These are phyloP conservation scores for Bolinopsis microptera DNA, from an alignment of 37 sponge, comb jelly and placozoan genomes.

Conservation along the genomic window DNA sequence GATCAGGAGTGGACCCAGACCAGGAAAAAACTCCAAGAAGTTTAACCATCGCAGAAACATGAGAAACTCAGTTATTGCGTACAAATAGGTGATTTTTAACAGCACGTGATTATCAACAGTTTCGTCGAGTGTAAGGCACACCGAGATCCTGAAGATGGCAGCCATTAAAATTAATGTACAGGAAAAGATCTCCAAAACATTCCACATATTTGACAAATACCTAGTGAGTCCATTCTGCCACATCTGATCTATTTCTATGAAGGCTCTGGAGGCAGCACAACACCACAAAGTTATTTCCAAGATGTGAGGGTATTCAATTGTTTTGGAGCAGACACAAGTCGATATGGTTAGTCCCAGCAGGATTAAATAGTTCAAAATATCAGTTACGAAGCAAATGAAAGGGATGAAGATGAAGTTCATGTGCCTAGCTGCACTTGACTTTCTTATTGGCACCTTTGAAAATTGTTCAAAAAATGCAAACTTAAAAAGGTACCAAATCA, in stretches of 20 bases:
- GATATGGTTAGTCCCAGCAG: not conserved
- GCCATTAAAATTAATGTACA: not conserved
- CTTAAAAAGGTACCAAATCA: not conserved
- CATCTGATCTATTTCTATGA: conserved; percentile 26
- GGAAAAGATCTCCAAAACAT: not conserved
- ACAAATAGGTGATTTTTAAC: conserved; percentile 1
- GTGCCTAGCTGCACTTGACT: not conserved
- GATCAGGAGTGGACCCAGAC: conserved; percentile 36
- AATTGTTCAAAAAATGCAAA: not conserved
- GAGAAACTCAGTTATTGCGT: conserved; percentile 32
- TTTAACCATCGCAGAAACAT: conserved; percentile 37
- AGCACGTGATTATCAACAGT: not conserved
- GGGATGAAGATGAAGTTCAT: conserved; percentile 6
- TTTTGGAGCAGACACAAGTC: not conserved
- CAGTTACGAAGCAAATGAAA: conserved; percentile 17
- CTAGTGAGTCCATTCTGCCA: not conserved
- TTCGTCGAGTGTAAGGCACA: not conserved
- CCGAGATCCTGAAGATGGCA: not conserved
- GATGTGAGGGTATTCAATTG: not conserved
- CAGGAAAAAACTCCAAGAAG: not conserved
- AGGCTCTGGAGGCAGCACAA: not conserved
- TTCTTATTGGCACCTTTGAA: not conserved
- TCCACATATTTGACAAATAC: not conserved
- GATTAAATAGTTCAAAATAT: conserved; percentile 22
- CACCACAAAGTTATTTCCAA: not conserved